Percentiles rank a stretch among this genome's conserved stretches.
Conservation (phyloP, 2,888 invertebrate species). For the Charanyca ferruginea region DNA sequence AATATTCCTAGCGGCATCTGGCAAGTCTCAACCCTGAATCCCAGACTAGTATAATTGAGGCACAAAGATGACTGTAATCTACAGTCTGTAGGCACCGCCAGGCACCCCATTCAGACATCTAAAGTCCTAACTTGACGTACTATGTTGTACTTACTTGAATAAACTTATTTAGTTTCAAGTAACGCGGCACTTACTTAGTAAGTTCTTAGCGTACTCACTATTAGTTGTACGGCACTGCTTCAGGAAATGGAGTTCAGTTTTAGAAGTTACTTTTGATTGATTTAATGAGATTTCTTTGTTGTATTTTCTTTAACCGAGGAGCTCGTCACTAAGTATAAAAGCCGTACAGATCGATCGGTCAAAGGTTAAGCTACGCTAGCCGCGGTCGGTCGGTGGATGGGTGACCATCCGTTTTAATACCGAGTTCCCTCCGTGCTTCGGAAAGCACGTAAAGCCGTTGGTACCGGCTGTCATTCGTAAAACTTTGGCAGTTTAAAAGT, state of each 20-base stretch:
- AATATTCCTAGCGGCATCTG: constrained; percentile 19
- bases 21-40: constrained; percentile 43
- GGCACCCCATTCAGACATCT: constrained; percentile 56
- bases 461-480: too few relatives aligned
- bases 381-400: too few relatives aligned
- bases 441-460: too few relatives aligned
- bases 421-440: too few relatives aligned
- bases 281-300: not conserved
- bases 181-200: constrained; percentile 33
- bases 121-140: constrained; percentile 53
- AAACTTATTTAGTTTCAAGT: constrained; percentile 50
- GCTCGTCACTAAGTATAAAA: too few relatives aligned
- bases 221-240: constrained; percentile 20
- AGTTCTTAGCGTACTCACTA: constrained; percentile 28
- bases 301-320: too few relatives aligned
- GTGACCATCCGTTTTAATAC: too few relatives aligned
- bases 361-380: too few relatives aligned
- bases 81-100: constrained; percentile 50
- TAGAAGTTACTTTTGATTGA: constrained; percentile 1
- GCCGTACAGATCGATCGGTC: too few relatives aligned
- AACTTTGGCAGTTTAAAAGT: too few relatives aligned
- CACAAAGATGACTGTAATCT: constrained; percentile 68
- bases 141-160: constrained; percentile 51
- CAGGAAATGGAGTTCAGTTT: constrained; percentile 8
- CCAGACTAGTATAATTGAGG: constrained; percentile 64